Conservation (phyloP, 2,888 invertebrate species). For the Trichogramma evanescens region DNA sequence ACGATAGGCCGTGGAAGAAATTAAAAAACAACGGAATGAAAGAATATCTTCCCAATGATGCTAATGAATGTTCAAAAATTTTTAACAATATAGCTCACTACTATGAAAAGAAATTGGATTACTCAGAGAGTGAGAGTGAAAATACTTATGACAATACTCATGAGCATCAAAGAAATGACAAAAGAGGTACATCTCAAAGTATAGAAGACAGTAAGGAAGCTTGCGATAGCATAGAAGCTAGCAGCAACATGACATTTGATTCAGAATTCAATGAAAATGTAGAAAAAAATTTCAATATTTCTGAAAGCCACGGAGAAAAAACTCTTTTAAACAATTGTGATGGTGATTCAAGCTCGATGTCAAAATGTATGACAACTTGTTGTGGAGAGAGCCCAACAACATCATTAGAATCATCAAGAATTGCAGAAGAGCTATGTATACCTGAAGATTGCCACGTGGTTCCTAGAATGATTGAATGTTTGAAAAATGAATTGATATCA, state of each 20-base stretch:
- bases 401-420: conserved; percentile 35
- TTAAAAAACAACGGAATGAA: conserved; percentile 16
- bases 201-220: not conserved
- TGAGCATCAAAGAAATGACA: not conserved
- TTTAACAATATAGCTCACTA: conserved; percentile 18
- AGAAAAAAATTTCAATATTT: conserved; percentile 31
- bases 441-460: conserved; percentile 43
- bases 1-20: conserved; percentile 21
- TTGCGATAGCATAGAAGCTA: conserved; percentile 2
- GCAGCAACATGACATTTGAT: conserved; percentile 36
- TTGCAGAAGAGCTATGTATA: conserved; percentile 34
- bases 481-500: conserved; percentile 23
- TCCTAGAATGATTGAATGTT: conserved; percentile 31
- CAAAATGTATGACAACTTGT: conserved; percentile 18
- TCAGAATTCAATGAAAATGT: conserved; percentile 33
- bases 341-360: conserved; percentile 12
- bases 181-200: not conserved
- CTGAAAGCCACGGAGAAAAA: conserved; percentile 32
- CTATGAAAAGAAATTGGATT: conserved; percentile 16
- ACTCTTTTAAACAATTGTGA: conserved; percentile 26
- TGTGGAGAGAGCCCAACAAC: conserved; percentile 28
- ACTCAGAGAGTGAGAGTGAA: conserved; percentile 15
- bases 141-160: conserved; percentile 4
- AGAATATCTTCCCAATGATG: conserved; percentile 14
- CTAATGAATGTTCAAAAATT: conserved; percentile 15